phyloP scores from a whole-genome alignment of 2,113 vertebrate species.

The Archilochus colubris region DNA sequence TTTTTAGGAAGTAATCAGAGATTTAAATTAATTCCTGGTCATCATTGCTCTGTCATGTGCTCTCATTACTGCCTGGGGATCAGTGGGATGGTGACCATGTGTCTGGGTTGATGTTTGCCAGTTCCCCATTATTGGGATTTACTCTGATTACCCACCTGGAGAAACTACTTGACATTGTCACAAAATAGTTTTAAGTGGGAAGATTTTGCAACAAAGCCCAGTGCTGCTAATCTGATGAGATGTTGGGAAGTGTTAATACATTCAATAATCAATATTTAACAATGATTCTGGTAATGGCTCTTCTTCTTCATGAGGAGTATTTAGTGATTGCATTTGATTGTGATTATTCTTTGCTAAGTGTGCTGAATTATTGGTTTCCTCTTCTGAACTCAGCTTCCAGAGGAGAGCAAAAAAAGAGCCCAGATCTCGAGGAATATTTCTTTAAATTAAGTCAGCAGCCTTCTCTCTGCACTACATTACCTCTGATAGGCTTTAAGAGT shows the following conservation, averaged over 20 bases:
- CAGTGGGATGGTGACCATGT: neutral
- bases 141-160: neutral
- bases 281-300: neutral
- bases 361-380: neutral
- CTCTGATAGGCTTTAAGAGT: neutral
- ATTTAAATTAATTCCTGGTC: neutral
- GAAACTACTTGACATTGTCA: neutral
- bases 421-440: neutral
- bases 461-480: neutral
- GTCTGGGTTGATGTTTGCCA: neutral
- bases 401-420: neutral
- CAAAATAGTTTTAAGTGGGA: neutral
- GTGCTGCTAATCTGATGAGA: neutral
- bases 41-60: neutral
- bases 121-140: neutral
- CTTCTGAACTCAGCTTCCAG: neutral
- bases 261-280: constrained; percentile 55
- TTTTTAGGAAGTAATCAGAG: neutral
- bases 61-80: neutral
- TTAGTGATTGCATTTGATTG: constrained; percentile 1
- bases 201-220: neutral
- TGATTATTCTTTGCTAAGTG: neutral
- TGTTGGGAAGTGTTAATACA: neutral
- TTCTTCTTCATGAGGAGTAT: neutral
- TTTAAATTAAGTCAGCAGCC: neutral